Conservation (phyloP, 2,113 vertebrate species). For the Dolichotis patagonum region DNA sequence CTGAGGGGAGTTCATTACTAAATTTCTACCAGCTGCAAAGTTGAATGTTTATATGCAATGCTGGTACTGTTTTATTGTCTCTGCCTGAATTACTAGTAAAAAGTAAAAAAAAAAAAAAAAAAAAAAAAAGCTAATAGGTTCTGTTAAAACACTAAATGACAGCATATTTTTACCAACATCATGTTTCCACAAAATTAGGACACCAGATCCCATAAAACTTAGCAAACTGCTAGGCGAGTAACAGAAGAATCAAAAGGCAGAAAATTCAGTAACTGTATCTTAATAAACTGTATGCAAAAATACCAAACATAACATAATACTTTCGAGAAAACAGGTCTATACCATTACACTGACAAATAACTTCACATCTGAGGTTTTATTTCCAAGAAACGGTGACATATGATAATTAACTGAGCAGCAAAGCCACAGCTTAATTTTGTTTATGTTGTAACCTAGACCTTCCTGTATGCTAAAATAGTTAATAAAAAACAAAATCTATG, state of each 20-base stretch:
- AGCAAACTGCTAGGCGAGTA: not conserved
- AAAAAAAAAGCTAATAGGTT: not conserved
- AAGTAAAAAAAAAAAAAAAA: not conserved
- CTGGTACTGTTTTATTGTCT: not conserved
- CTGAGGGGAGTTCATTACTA: not conserved
- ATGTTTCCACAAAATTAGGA: not conserved
- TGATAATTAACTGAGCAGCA: not conserved
- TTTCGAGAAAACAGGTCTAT: not conserved
- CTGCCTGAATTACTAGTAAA: not conserved
- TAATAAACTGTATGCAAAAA: slow-evolving; percentile 4
- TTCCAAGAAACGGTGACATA: not conserved
- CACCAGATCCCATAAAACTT: not conserved
- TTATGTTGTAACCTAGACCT: not conserved
- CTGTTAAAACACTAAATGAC: not conserved
- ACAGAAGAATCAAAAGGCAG: not conserved
- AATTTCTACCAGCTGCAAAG: not conserved
- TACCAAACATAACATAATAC: not conserved
- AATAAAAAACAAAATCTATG: not conserved
- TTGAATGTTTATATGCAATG: slow-evolving; percentile 28
- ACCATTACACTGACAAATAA: not conserved
- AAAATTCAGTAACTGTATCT: not conserved
- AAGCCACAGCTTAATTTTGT: not conserved
- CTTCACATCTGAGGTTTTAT: not conserved
- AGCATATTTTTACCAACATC: slow-evolving; percentile 6
- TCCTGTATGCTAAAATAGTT: not conserved